Evolutionary conservation across 1,140 invertebrate genomes (phyloP).

Genomic region (Uloborus diversus): DNA sequence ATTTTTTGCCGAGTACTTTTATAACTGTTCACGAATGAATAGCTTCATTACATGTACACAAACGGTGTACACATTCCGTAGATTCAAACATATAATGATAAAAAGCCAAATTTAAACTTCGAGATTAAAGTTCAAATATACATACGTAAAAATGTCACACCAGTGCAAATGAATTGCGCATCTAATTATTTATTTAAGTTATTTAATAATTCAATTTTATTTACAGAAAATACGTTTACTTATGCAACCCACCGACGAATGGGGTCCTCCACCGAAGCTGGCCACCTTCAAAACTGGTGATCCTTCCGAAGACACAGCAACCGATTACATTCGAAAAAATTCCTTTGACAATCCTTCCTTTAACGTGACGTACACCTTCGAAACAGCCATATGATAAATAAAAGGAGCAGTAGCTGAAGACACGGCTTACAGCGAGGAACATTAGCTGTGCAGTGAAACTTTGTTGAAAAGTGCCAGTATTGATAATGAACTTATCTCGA

Average conservation of each 20-base stretch:
- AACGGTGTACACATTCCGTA: too few species aligned
- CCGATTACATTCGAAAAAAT: slow-evolving; percentile 51
- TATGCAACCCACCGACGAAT: slow-evolving; percentile 72
- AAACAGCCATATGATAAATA: slow-evolving; percentile 57
- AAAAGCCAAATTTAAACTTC: too few species aligned
- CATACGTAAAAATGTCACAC: too few species aligned
- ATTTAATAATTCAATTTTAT: too few species aligned
- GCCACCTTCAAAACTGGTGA: slow-evolving; percentile 50
- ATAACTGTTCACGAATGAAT: too few species aligned
- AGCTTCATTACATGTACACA: too few species aligned
- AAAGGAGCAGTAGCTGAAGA: neutral
- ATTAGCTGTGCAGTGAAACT: neutral
- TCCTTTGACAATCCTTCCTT: slow-evolving; percentile 58
- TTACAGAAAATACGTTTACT: slow-evolving; percentile 69
- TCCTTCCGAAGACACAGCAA: slow-evolving; percentile 28
- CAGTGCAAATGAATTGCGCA: too few species aligned
- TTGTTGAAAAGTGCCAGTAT: neutral
- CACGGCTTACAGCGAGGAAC: neutral
- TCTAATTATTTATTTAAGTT: too few species aligned
- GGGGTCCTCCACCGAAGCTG: slow-evolving; percentile 69
- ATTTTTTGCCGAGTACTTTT: too few species aligned
- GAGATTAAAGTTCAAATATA: too few species aligned
- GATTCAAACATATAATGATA: too few species aligned
- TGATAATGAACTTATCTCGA: too few species aligned
- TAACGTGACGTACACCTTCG: slow-evolving; percentile 58